Evolutionary conservation across 2,113 vertebrate species (phyloP).

Genomic region (crab-eating macaque (Macaca fascicularis)): T2T-MFA8v1.1 NC_088376.1:82862501-82863000

Average conservation of each 20-base stretch:
- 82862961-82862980: background rate
- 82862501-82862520: background rate
- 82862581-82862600: background rate
- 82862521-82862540: background rate
- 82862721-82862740: no score
- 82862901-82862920: background rate
- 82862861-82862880: no score
- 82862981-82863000: background rate
- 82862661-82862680: background rate
- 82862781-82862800: background rate
- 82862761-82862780: background rate
- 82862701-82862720: background rate
- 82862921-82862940: background rate
- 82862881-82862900: background rate
- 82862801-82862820: background rate
- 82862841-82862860: background rate
- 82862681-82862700: background rate
- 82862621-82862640: background rate
- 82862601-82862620: background rate
- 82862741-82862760: accelerated
- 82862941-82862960: background rate
- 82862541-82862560: background rate
- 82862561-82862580: background rate
- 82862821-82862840: background rate
- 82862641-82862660: background rate